phyloP scores from a whole-genome alignment of 1,140 invertebrate genomes.

The Choristoneura fumiferana region DNA sequence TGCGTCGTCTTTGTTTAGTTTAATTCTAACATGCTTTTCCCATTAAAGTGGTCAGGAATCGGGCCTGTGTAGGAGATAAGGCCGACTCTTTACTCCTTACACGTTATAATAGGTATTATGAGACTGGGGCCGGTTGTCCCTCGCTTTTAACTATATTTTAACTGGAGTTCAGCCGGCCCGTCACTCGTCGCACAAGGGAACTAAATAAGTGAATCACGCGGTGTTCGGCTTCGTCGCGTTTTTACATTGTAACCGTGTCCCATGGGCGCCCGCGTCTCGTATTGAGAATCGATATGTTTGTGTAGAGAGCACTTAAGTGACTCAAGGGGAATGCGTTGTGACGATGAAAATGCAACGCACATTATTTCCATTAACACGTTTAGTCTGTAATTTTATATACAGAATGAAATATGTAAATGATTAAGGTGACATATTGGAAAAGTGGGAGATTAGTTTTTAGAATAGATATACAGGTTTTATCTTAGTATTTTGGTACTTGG shows the following conservation, averaged over 20 bases:
- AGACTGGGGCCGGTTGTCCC: conserved; percentile 43
- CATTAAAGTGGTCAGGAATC: conserved; percentile 77
- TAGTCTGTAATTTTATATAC: too few species aligned
- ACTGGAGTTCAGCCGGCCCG: conserved; percentile 38
- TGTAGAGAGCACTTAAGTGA: conserved; percentile 72
- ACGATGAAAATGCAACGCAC: conserved; percentile 70
- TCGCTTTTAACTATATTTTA: conserved; percentile 64
- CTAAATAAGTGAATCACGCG: conserved; percentile 65
- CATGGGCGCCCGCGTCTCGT: conserved; percentile 50
- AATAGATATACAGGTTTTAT: too few species aligned
- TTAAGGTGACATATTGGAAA: too few species aligned
- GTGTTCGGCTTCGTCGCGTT: conserved; percentile 57
- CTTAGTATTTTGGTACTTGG: too few species aligned
- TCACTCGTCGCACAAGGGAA: conserved; percentile 44
- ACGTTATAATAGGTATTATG: conserved; percentile 71
- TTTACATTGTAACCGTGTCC: conserved; percentile 67
- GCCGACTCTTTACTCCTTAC: conserved; percentile 73
- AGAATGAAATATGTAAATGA: too few species aligned
- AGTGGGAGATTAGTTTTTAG: too few species aligned
- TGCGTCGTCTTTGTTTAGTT: conserved; percentile 78
- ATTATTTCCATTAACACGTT: conserved; percentile 34
- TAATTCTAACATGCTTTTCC: conserved; percentile 78
- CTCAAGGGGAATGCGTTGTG: conserved; percentile 65
- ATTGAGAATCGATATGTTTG: conserved; percentile 74
- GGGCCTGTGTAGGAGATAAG: conserved; percentile 69